These are phyloP conservation scores for Gnathonemus echidnorhynchus DNA, from an alignment of 2,113 vertebrate species.

Conservation along the genomic window DNA sequence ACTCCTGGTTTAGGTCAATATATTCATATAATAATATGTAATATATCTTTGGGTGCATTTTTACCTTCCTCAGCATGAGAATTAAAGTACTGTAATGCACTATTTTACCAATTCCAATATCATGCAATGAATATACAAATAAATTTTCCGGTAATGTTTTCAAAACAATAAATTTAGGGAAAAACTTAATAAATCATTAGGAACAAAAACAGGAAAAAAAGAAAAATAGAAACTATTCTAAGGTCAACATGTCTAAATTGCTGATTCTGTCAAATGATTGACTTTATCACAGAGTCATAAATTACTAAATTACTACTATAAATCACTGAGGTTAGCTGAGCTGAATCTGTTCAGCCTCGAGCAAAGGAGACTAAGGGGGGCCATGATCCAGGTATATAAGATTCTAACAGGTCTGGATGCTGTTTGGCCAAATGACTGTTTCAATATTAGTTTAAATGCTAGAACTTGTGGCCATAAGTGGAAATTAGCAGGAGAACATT, in stretches of 20 bases:
- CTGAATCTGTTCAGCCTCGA: too few species aligned
- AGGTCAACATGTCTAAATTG: not conserved
- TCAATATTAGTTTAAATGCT: too few species aligned
- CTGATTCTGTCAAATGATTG: not conserved
- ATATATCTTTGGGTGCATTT: not conserved
- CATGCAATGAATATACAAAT: not conserved
- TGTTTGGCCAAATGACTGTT: too few species aligned
- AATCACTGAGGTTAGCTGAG: too few species aligned
- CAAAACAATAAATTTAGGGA: not conserved
- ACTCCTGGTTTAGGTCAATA: not conserved
- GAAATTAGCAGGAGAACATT: too few species aligned
- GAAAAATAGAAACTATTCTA: not conserved
- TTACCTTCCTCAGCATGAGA: not conserved
- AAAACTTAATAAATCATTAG: not conserved
- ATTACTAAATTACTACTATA: not conserved
- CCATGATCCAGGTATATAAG: too few species aligned
- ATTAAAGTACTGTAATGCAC: not conserved
- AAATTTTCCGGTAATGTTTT: not conserved
- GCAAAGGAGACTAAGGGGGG: too few species aligned
- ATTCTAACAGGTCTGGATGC: too few species aligned
- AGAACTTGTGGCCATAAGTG: too few species aligned
- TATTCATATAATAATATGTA: not conserved
- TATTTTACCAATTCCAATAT: not conserved
- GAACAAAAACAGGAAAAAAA: not conserved
- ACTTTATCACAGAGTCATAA: not conserved